Percentiles rank a stretch among this genome's conserved stretches.
These are phyloP conservation scores for Noctilio leporinus DNA, from an alignment of 2,113 vertebrate species.

Conservation along the genomic window DNA sequence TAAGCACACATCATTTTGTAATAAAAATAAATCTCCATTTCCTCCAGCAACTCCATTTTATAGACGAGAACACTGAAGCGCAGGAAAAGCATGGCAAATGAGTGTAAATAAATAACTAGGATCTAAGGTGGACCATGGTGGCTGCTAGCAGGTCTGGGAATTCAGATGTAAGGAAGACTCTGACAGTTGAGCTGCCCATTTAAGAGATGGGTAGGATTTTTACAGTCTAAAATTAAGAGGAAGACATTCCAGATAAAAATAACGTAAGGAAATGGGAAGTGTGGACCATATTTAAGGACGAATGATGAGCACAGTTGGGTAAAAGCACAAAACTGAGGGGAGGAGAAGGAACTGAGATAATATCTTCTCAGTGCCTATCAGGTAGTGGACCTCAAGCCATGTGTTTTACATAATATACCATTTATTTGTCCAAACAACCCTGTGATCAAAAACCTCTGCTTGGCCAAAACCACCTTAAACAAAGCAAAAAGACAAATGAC, in stretches of 20 bases:
- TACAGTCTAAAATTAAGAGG: background rate
- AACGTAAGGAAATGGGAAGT: background rate
- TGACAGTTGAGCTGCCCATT: background rate
- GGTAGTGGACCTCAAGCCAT: background rate
- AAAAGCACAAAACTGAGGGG: background rate
- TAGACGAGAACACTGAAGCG: background rate
- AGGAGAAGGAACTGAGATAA: background rate
- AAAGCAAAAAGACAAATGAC: slow-evolving; percentile 1
- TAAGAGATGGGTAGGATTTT: background rate
- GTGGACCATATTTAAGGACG: background rate
- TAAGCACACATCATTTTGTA: background rate
- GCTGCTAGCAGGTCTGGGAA: background rate
- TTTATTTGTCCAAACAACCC: background rate
- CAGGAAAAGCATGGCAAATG: background rate
- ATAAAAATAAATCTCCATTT: background rate
- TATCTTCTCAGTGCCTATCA: background rate
- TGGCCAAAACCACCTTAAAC: background rate
- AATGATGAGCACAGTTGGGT: background rate
- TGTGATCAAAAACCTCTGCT: background rate
- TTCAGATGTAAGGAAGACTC: background rate
- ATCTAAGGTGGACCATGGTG: background rate
- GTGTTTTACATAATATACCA: background rate
- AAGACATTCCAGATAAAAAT: background rate
- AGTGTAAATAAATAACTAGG: background rate
- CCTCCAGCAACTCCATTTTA: background rate